Evolutionary conservation across 2,888 invertebrate genomes (phyloP).

Genomic region (Lepidochitona cinerea): DNA sequence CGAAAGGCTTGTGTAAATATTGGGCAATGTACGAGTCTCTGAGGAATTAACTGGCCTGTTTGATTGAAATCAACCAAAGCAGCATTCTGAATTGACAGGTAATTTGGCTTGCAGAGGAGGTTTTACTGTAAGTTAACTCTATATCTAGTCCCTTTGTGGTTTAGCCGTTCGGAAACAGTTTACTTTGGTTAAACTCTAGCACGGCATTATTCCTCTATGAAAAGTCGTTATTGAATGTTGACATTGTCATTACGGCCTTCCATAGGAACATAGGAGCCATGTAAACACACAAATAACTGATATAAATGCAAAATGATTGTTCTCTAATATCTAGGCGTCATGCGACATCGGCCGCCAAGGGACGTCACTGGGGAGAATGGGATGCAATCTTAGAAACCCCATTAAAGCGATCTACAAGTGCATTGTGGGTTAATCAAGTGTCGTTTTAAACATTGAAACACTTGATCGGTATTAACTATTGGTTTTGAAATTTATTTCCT

Average conservation of each 20-base stretch:
- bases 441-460: no score
- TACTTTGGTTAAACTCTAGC: not conserved
- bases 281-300: not conserved
- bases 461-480: no score
- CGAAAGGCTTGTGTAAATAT: not conserved
- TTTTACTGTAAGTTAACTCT: not conserved
- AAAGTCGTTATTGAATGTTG: not conserved
- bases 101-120: not conserved
- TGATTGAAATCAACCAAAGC: not conserved
- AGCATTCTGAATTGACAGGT: not conserved
- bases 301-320: not conserved
- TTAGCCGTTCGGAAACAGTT: not conserved
- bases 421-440: no score
- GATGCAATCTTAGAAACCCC: no score
- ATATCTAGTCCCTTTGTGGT: not conserved
- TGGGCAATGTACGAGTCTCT: no score
- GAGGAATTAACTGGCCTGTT: not conserved
- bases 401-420: no score
- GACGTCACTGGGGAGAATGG: not conserved
- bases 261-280: not conserved
- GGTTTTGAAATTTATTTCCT: no score
- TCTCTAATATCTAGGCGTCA: not conserved
- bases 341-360: not conserved
- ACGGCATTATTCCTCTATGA: not conserved
- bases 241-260: not conserved